These are phyloP conservation scores for Caenorhabditis sinica DNA, from an alignment of 2,888 invertebrate genomes.

Conservation along the genomic window DNA sequence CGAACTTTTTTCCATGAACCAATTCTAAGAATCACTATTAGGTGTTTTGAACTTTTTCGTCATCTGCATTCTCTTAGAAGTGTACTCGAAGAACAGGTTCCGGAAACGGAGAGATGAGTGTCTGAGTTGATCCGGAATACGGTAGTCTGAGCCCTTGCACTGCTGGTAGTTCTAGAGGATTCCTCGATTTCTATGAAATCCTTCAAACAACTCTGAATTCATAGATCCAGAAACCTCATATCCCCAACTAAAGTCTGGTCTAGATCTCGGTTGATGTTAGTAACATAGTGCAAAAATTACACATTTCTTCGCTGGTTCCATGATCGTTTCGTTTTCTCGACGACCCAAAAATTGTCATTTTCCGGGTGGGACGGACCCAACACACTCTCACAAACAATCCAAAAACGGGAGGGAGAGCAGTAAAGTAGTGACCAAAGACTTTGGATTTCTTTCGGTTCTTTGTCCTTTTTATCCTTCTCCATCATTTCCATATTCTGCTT, in stretches of 20 bases:
- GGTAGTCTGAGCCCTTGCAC: no score
- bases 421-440: constrained; percentile 25
- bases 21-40: neutral
- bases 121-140: neutral
- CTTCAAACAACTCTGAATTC: no score
- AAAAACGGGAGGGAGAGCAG: neutral
- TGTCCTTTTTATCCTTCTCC: constrained; percentile 12
- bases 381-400: constrained; percentile 34
- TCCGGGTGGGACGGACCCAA: constrained; percentile 11
- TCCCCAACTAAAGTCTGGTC: neutral
- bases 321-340: neutral
- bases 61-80: neutral
- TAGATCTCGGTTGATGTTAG: neutral
- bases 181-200: no score
- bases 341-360: constrained; percentile 48
- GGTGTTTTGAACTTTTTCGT: neutral
- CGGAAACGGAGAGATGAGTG: neutral
- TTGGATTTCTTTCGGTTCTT: constrained; percentile 25
- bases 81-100: no score
- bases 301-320: constrained; percentile 22
- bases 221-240: no score
- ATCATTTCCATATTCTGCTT: constrained; percentile 1
- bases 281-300: constrained; percentile 43
- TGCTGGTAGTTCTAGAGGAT: no score
- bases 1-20: neutral